Evolutionary conservation across 1,140 invertebrate genomes (phyloP), one percentile per base, ranked within the genome.

Genomic region (Daktulosphaira vitifoliae): DNA sequence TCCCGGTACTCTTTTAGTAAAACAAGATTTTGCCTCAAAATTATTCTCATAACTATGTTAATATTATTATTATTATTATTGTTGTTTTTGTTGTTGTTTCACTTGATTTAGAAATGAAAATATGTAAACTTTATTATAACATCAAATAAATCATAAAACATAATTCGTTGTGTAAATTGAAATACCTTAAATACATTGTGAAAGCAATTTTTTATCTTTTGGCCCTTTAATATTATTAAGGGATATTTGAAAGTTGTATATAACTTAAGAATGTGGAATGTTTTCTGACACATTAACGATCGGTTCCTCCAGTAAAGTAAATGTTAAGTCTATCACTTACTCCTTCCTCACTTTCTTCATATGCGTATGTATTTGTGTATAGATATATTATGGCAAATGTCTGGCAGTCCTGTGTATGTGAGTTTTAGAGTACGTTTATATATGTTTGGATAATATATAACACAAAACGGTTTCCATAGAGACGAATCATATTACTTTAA

Each of bases 211-310:
- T 62, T 29, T 39, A 20, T 62, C 42, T 23, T 62, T 29, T 48
- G 56, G 42, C 46, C 42, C 56, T 42, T 62, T 48, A 59, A 59
- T 59, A 48, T 62, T 62, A 62, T 62, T 25, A 62, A 62, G 56
- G 42, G 42, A 42, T n/a, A 62, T 23, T 18, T 33, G 42, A 62
- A 62, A 62, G 56, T 62, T 62, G 42, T 62, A 39, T 62, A 62
- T 46, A 62, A 62, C 56, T 62, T 62, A 38, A 62, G 42, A 62
- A 62, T 62, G 56, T 62, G 56, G 56, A 62, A 62, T 62, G 56
- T 62, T 62, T 62, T 62, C 56, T 62, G 56, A 62, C 56, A 62
- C 56, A 62, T 62, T 62, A 62, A 62, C 56, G 56, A 62, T 62
- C 56, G 56, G 56, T 62, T 62, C 56, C 56, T 62, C 56, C n/a